Evolutionary conservation across 2,113 vertebrate species (phyloP), one percentile per base, ranked within the genome.

Genomic region (Melanerpes aurifrons): DNA sequence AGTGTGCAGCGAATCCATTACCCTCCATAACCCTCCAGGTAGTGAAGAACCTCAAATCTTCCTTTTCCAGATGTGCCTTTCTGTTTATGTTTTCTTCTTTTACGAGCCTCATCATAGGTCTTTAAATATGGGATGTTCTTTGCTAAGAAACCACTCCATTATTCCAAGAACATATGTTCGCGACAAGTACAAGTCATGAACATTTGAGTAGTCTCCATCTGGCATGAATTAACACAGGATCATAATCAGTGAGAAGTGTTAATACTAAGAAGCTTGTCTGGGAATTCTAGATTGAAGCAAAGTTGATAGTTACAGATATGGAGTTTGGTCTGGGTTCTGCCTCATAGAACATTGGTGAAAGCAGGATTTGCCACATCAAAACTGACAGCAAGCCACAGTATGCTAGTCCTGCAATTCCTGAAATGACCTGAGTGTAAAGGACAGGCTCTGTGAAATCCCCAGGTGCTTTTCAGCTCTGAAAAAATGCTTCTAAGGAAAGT

Each of bases 181-280:
- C 93, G 90, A 96, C 96, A 95, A 96, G 95, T 95, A 94, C 68
- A 82, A 96, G 95, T 95, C 92, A 92, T 92, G 96, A 96, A 96
- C 94, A 82, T 93, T 96, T 97, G 95, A 97, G 92, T 94, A 94
- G 84, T 88, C 91, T 97, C 96, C 96, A 97, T 97, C 96, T 97
- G 97, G 95, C 85, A 90, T 66, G 87, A 95, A 96, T 96, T 94
- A 97, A 92, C 91, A 89, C 90, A 70, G 76, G 75, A 92, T 87
- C 90, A 93, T 88, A 89, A 93, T 95, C 92, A 94, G 96, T 90
- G 82, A 94, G 93, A 96, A 95, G 76, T 96, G 95, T 93, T 96
- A 96, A 96, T 95, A 90, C 73, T 47, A 45, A 87, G 84, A 75
- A 77, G 53, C 58, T 84, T 89, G 64, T 61, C 73, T 86, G 64